Percentiles rank a stretch among this genome's conserved stretches.
Evolutionary conservation across 2,888 invertebrate genomes (phyloP).

Genomic region (Erannis defoliaria): DNA sequence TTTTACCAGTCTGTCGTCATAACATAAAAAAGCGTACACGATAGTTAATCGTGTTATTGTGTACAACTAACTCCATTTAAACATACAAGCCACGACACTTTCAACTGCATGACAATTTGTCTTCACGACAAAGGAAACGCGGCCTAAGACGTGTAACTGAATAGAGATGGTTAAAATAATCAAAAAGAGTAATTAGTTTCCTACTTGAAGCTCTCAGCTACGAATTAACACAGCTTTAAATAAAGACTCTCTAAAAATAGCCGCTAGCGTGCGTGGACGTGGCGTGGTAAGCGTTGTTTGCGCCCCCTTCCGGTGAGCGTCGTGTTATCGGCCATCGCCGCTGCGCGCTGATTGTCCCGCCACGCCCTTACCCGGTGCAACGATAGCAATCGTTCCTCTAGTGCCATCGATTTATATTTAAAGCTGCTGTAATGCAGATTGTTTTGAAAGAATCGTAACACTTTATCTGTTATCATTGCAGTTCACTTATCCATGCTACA

Average conservation of each 20-base stretch:
- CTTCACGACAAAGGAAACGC: no score
- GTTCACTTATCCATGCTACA: no score
- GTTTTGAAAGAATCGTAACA: neutral
- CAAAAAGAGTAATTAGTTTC: neutral
- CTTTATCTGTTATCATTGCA: no score
- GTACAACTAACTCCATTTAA: no score
- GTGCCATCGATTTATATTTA: conserved; percentile 35
- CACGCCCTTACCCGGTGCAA: conserved; percentile 44
- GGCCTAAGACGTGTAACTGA: no score
- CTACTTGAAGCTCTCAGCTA: neutral
- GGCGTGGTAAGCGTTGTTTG: conserved; percentile 32
- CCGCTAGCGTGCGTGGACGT: conserved; percentile 34
- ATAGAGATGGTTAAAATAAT: no score
- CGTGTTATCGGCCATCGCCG: conserved; percentile 37
- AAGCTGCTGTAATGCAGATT: neutral
- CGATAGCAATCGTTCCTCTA: conserved; percentile 39
- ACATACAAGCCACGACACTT: no score
- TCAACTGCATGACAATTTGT: no score
- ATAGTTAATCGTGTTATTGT: no score
- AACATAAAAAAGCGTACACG: no score
- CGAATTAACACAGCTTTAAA: neutral
- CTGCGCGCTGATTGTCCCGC: conserved; percentile 44
- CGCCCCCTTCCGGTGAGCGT: conserved; percentile 43
- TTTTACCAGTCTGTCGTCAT: no score
- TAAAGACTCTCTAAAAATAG: conserved; percentile 28